Evolutionary conservation across 2,113 vertebrate genomes (phyloP).

Genomic region (Oreochromis tanganicae): DNA sequence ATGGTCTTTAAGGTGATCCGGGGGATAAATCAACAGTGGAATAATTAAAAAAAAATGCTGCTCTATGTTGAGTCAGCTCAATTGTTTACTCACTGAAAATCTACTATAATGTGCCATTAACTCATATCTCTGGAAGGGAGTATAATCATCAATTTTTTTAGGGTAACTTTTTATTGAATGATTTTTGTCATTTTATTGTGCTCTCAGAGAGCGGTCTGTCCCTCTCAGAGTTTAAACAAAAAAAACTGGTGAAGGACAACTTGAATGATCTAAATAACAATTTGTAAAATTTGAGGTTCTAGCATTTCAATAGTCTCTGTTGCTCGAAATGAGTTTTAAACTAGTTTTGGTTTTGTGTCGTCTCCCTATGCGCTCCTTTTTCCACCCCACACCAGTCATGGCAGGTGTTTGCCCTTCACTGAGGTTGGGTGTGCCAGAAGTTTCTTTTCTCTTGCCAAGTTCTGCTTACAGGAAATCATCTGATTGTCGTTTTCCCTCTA

Average conservation of each 20-base stretch:
- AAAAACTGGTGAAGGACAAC: not conserved
- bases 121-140: not conserved
- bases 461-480: not conserved
- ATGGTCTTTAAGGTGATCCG: not conserved
- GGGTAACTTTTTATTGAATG: not conserved
- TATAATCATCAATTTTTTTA: not conserved
- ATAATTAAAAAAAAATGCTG: not conserved
- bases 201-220: accelerated
- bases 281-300: not conserved
- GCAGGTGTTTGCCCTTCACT: not conserved
- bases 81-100: not conserved
- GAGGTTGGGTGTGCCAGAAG: not conserved
- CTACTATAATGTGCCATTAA: not conserved
- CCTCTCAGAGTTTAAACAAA: not conserved
- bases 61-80: not conserved
- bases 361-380: not conserved
- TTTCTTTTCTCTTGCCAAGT: not conserved
- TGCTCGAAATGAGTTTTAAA: not conserved
- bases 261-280: not conserved
- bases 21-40: not conserved
- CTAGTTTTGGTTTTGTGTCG: not conserved
- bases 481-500: not conserved
- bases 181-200: not conserved
- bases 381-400: not conserved
- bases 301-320: not conserved